phyloP scores from a whole-genome alignment of 2,113 vertebrate species.

The Prunella himalayana region DNA sequence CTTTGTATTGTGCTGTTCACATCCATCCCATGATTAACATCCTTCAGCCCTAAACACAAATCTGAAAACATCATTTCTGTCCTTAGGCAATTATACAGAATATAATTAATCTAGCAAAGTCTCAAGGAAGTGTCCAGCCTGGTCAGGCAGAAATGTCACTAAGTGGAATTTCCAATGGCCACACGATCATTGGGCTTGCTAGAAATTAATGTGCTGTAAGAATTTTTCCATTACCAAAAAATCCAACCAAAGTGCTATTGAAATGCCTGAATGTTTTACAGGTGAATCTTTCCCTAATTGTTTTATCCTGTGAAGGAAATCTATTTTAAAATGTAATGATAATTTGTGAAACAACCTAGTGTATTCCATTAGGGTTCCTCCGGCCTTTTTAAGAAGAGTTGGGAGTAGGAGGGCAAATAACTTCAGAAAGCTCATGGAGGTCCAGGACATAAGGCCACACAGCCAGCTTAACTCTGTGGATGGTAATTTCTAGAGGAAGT shows the following conservation, averaged over 20 bases:
- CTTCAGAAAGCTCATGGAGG: neutral
- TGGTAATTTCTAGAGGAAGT: neutral
- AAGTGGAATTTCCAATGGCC: neutral
- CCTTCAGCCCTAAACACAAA: neutral
- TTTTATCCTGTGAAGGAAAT: neutral
- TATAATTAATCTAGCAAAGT: neutral
- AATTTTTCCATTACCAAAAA: neutral
- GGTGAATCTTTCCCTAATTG: neutral
- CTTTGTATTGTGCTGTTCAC: neutral
- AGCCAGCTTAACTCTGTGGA: neutral
- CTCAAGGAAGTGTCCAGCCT: neutral
- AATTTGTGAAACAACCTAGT: neutral
- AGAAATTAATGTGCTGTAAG: neutral
- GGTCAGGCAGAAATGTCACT: neutral
- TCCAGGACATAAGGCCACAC: neutral
- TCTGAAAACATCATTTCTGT: neutral
- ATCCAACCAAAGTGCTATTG: neutral
- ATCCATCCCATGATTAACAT: neutral
- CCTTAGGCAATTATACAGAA: neutral
- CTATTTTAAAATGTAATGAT: neutral
- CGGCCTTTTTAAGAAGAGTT: neutral
- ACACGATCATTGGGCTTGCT: neutral
- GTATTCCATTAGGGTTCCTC: neutral
- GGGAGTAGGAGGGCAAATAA: neutral
- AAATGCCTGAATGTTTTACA: neutral